These are phyloP conservation scores for Calyptommatus sinebrachiatus DNA, from an alignment of 2,113 vertebrate species.

Conservation along the genomic window DNA sequence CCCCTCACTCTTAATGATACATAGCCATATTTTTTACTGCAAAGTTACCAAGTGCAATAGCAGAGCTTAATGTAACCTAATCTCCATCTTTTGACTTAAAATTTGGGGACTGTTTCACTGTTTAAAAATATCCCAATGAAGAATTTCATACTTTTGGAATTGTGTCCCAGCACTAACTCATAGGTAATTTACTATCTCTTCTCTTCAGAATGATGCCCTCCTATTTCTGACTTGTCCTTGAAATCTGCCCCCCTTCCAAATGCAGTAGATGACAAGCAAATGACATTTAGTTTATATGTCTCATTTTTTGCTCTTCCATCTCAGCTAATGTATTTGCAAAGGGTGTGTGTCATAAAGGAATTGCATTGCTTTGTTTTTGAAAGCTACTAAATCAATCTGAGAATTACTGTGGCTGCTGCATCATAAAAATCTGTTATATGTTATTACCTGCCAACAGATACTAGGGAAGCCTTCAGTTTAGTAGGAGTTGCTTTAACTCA, in stretches of 20 bases:
- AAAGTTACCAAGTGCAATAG: slow-evolving; percentile 33
- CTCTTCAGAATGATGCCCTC: slow-evolving; percentile 30
- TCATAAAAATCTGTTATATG: slow-evolving; percentile 32
- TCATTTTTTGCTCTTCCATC: slow-evolving; percentile 28
- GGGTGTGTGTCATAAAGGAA: slow-evolving; percentile 21
- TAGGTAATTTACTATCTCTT: slow-evolving; percentile 42
- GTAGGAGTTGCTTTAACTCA: background rate
- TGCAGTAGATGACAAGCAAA: slow-evolving; percentile 4
- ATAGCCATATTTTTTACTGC: background rate
- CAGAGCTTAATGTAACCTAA: slow-evolving; percentile 18
- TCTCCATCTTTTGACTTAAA: slow-evolving; percentile 13
- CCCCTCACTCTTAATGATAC: background rate
- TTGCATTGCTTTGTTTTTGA: slow-evolving; percentile 31
- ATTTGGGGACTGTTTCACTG: background rate
- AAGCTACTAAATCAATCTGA: slow-evolving; percentile 31
- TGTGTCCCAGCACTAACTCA: background rate
- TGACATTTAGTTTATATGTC: slow-evolving; percentile 19
- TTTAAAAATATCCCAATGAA: slow-evolving; percentile 16
- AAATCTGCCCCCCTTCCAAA: slow-evolving; percentile 40
- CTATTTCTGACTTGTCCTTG: slow-evolving; percentile 17
- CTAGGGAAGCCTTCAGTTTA: slow-evolving; percentile 32
- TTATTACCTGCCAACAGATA: slow-evolving; percentile 5
- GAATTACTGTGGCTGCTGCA: slow-evolving; percentile 25
- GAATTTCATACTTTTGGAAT: slow-evolving; percentile 10
- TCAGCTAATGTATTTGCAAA: slow-evolving; percentile 2